These are phyloP conservation scores for Microtus oregoni DNA, from an alignment of 2,113 vertebrate species.

Conservation along the genomic window DNA sequence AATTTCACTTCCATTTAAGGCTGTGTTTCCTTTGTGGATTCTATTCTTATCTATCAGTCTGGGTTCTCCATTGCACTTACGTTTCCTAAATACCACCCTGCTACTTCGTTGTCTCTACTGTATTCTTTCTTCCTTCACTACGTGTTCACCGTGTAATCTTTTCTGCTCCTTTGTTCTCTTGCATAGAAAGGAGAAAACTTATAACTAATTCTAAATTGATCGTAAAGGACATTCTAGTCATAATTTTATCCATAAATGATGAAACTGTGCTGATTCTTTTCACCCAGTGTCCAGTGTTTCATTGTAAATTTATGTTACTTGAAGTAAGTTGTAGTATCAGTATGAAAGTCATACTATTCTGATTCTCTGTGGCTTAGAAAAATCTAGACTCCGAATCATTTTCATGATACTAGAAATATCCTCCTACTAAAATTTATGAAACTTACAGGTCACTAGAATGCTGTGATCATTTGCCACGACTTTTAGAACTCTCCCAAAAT, in stretches of 20 bases:
- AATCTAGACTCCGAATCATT: not conserved
- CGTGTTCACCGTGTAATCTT: slow-evolving; percentile 7
- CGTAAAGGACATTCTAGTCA: slow-evolving; percentile 17
- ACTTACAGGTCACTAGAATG: not conserved
- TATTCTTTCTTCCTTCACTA: not conserved
- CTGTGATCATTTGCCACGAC: not conserved
- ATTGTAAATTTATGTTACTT: slow-evolving; percentile 23
- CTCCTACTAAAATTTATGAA: not conserved
- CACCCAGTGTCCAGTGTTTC: not conserved
- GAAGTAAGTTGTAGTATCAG: not conserved
- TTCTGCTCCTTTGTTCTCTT: not conserved
- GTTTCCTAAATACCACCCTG: not conserved
- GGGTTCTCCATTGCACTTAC: not conserved
- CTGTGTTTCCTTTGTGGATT: slow-evolving; percentile 67
- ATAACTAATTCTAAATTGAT: slow-evolving; percentile 26
- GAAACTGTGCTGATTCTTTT: not conserved
- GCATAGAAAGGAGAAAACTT: slow-evolving; percentile 17
- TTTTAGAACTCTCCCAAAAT: slow-evolving; percentile 76
- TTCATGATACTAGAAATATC: not conserved
- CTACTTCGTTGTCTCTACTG: not conserved
- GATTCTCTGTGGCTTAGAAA: not conserved
- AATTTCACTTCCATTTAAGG: slow-evolving; percentile 71
- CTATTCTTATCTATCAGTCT: slow-evolving; percentile 4
- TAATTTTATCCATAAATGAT: slow-evolving; percentile 29
- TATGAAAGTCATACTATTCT: not conserved